Evolutionary conservation across 2,888 invertebrate genomes (phyloP), one percentile per base, ranked within the genome.

Genomic region (Sesia bembeciformis): DNA sequence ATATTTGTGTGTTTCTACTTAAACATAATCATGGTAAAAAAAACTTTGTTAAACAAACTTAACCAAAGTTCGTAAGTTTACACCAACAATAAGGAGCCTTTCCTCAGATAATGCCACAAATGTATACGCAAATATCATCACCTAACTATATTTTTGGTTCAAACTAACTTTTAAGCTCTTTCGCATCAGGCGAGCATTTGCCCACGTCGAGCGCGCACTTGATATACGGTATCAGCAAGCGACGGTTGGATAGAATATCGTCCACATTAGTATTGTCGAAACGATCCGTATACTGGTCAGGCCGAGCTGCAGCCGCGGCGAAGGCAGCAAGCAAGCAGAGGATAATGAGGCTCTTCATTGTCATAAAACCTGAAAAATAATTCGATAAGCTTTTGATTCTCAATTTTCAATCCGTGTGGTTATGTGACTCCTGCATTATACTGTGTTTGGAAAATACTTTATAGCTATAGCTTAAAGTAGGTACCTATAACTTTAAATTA

Each of bases 241-340:
- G 87, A 40, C 92, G 90, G 69, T 91, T 93, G n/a, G 63, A 68
- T 8, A 94, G 72, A 61, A 93, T 91, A 62, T 91, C 89, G 59
- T 93, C 92, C 60, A 93, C 61, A 68, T 93, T 90, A 52, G 93
- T 76, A 67, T 91, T 91, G 66, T 93, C 93, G 64, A 91, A 93
- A 64, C 90, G 92, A 46, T 88, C 90, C 38, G 92, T 91, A 67
- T 93, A 93, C 8, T 51, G 52, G 1, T 58, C 55, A 6, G 62
- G 59, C 0, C 58, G 52, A 3, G 59, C 60, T 4, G 49, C 40
- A 5, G 53, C 58, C 38, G 57, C 53, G 4, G 72, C 56, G 2
- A 73, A 56, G 42, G 66, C 62, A 42, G 64, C 63, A n/a, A 75
- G 40, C 52, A 67, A 39, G 39, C 53, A 49, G 4, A 60, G 5